A percentile compares a stretch with the other conserved stretches of the same genome.
phyloP scores from a whole-genome alignment of 2,113 vertebrate species.

The Chitala chitala region DNA sequence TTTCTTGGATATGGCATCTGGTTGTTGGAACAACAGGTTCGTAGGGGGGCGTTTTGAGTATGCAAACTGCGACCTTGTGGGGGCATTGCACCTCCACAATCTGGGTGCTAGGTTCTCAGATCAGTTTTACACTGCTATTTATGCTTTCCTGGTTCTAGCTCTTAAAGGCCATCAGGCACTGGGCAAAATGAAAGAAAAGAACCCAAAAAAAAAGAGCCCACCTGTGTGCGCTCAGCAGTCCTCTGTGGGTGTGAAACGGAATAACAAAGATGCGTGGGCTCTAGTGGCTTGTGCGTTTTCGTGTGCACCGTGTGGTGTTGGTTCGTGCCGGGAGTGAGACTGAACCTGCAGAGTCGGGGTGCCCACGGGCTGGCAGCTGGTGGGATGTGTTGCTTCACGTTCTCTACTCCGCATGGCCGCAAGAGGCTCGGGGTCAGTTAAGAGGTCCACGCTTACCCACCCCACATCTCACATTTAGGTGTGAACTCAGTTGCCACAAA shows the following conservation, averaged over 20 bases:
- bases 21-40: no score
- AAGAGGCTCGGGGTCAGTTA: not conserved
- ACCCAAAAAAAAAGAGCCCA: not conserved
- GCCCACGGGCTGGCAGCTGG: not conserved
- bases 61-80: no score
- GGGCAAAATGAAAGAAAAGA: no score
- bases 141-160: not conserved
- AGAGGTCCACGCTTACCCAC: not conserved
- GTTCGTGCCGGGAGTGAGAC: no score
- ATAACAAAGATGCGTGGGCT: no score
- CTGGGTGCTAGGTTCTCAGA: not conserved
- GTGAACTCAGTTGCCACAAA: not conserved
- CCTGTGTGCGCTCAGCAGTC: not conserved
- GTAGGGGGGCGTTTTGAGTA: no score
- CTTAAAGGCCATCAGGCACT: not conserved
- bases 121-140: not conserved
- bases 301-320: no score
- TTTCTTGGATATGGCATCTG: no score
- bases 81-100: not conserved
- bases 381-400: no score
- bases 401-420: no score
- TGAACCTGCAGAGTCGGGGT: not conserved
- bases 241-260: slow-evolving; percentile 3
- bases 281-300: no score
- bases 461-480: not conserved